Evolutionary conservation across 2,113 vertebrate species (phyloP).

Genomic region (Sturnus vulgaris): DNA sequence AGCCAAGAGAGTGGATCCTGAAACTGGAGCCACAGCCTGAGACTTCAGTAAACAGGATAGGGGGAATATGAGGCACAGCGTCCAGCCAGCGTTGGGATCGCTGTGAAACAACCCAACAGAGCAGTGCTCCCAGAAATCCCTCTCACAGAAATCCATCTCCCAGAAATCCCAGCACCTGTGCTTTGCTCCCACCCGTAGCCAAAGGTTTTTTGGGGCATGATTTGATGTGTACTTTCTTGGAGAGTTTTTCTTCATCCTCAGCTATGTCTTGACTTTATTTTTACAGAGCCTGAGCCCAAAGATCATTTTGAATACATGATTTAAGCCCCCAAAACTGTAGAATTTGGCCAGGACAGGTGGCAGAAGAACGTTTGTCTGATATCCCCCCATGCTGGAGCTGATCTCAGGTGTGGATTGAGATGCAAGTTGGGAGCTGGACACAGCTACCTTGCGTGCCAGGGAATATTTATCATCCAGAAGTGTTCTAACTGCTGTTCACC

Average conservation of each 20-base stretch:
- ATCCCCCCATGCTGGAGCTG: not conserved
- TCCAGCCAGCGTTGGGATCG: fast-evolving
- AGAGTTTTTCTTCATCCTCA: not conserved
- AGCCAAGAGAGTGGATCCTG: not conserved
- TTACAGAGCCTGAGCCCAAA: not conserved
- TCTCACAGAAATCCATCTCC: not conserved
- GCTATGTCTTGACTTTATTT: not conserved
- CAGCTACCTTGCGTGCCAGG: not conserved
- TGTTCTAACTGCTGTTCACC: not conserved
- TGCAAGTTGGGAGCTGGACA: not conserved
- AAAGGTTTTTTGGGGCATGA: fast-evolving
- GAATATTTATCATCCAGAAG: not conserved
- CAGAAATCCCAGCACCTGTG: not conserved
- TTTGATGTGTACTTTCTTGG: not conserved
- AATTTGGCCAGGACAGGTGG: not conserved
- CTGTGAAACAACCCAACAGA: not conserved
- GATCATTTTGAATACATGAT: not conserved
- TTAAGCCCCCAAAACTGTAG: not conserved
- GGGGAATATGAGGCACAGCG: not conserved
- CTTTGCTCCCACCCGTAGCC: not conserved
- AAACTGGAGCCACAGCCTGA: not conserved
- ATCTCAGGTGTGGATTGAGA: not conserved
- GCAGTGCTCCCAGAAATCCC: not conserved
- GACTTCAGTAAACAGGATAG: slow-evolving; percentile 18
- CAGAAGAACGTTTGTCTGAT: not conserved